Conservation (phyloP, 1,140 invertebrate species). For the Caenorhabditis elegans region WBcel235 BX284603.4:5152001-5152500, state of each 20-base stretch:
- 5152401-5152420: conserved; percentile 65
- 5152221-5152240: conserved; percentile 94
- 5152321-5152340: conserved; percentile 97
- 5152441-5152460: conserved; percentile 28
- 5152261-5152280: conserved; percentile 91
- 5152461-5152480: conserved; percentile 57
- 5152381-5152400: conserved; percentile 60
- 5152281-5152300: conserved; percentile 87
- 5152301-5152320: conserved; percentile 95
- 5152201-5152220: conserved; percentile 99
- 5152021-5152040: not conserved
- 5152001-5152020: not conserved
- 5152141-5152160: conserved; percentile 92
- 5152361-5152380: conserved; percentile 65
- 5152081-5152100: conserved; percentile 87
- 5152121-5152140: conserved; percentile 91
- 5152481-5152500: conserved; percentile 60
- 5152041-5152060: conserved; percentile 67
- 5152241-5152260: conserved; percentile 86
- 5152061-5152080: conserved; percentile 89
- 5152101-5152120: conserved; percentile 94
- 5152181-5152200: conserved; percentile 92
- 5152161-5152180: conserved; percentile 96
- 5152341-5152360: conserved; percentile 76
- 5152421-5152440: conserved; percentile 58